Base-by-base conservation (phyloP, 1,140 invertebrate genomes). In the Marisa cornuarietis region DNA sequence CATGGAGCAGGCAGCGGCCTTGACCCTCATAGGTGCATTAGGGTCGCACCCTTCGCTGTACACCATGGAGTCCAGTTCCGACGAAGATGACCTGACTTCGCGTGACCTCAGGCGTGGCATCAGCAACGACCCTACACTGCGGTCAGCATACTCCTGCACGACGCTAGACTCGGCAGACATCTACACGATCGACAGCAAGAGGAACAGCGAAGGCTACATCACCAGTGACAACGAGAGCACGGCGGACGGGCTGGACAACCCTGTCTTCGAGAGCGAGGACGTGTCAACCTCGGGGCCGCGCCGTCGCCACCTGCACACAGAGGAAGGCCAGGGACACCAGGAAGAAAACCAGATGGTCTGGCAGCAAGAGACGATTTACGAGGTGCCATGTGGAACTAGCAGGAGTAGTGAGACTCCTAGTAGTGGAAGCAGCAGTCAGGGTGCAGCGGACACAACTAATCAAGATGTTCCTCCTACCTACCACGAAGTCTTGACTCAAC, bases 1-100 rank as follows among this genome's bases (percentile, higher is more conserved):
- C n/a, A 78, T 84, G 58, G 83, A 84, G 42, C 78, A 79, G 10
- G 79, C 81, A 18, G 83, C 81, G 22, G 81, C 83, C 49, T 62
- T 84, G 77, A 82, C 83, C 73, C 61, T 84, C 14, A 80, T 82
- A 71, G 78, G 81, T 31, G 81, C 83, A n/a, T 26, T 84, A 68
- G 79, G 81, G 66, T 81, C 69, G 24, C 81, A 81, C 69, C 81
- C 81, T 0, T 83, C 82, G 77, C 76, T 86, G 24, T 76, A 79
- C 42, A 83, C 80, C 65, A 74, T 80, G 51, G 82, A 78, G 4
- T 82, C 81, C 52, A 83, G 82, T 52, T 85, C 84, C 0, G 86
- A 87, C 20, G 86, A 87, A 52, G 85, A 87, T 51, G 85, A 88
- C 73, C 63, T 24, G 8, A 42, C 61, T 24, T 68, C 63, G 11